Evolutionary conservation across 2,797 vertebrate genomes (phyloP), one percentile per base, ranked within the genome.

Genomic region (Alauda arvensis): DNA sequence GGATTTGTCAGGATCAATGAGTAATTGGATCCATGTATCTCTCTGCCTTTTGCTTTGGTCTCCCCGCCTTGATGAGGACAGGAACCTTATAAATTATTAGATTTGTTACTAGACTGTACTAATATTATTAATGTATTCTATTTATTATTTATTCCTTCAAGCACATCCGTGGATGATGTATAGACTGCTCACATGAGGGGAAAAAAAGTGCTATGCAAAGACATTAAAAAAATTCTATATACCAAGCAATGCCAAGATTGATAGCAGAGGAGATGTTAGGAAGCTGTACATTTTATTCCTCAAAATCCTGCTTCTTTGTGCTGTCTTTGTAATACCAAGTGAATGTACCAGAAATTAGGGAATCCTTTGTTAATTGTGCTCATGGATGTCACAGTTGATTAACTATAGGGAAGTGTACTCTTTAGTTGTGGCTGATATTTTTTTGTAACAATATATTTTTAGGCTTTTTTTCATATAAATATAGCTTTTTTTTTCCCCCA

Each of bases 21-120:
- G 10, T 72, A 67, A 85, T 80, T 77, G 71, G 40, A 91, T 83
- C 56, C 37, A 1, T 53, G 63, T 28, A 29, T 90, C 25, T 85
- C 62, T 89, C 48, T 34, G 15, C 31, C 8, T 84, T 91, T 57
- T 57, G 45, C 56, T 85, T 68, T 77, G 53, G 34, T 45, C 19
- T 88, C 6, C 33, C 46, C 0, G 0, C 39, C 60, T 71, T 69
- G 28, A 23, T 81, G n/a, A 75, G 39, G 66, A 42, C 43, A 81
- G 60, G 60, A 92, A 39, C 42, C 51, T 89, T 77, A 76, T 67
- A 90, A 92, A 86, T 83, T 70, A 77, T 84, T 42, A 45, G 81
- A 60, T 69, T 69, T 59, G 29, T 21, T 88, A 31, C 21, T 78
- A 45, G 49, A 8, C 21, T 65, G 17, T 43, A 42, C 84, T 90